Percentiles rank a stretch among this genome's conserved stretches.
These are phyloP conservation scores for Sibirionetta formosa DNA, from an alignment of 2,797 vertebrate genomes.

Conservation along the genomic window DNA sequence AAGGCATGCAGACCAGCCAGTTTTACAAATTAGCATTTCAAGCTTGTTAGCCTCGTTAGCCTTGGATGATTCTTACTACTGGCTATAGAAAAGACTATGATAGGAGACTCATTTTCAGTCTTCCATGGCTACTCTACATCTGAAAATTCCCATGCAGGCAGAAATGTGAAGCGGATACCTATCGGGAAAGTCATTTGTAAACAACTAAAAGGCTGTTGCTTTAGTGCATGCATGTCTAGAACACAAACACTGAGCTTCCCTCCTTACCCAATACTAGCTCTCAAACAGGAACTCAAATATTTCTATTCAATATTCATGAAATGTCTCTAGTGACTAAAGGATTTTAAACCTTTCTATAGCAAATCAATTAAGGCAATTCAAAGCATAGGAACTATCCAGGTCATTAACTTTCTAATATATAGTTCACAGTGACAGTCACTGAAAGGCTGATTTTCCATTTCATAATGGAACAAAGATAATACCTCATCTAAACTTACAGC, in stretches of 20 bases:
- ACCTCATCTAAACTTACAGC: neutral
- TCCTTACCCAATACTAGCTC: neutral
- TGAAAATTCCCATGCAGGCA: neutral
- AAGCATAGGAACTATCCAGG: neutral
- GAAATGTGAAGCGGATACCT: neutral
- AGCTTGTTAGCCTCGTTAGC: too few species aligned
- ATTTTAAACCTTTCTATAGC: neutral
- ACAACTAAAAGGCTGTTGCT: neutral
- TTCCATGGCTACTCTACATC: fast-evolving
- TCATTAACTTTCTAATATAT: neutral
- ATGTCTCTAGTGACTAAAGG: neutral
- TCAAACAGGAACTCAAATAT: neutral
- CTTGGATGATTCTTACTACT: neutral
- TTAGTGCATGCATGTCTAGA: neutral
- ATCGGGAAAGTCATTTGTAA: neutral
- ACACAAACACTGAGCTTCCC: neutral
- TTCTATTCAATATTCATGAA: neutral
- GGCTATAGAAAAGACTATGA: neutral
- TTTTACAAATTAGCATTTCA: neutral
- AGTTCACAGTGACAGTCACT: neutral
- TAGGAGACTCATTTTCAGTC: neutral
- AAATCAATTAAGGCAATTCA: neutral
- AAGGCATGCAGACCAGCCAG: neutral
- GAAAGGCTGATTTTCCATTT: neutral
- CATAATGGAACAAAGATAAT: neutral